Conservation (phyloP, 2,797 vertebrate genomes). For the Hypotaenidia okinawae region DNA sequence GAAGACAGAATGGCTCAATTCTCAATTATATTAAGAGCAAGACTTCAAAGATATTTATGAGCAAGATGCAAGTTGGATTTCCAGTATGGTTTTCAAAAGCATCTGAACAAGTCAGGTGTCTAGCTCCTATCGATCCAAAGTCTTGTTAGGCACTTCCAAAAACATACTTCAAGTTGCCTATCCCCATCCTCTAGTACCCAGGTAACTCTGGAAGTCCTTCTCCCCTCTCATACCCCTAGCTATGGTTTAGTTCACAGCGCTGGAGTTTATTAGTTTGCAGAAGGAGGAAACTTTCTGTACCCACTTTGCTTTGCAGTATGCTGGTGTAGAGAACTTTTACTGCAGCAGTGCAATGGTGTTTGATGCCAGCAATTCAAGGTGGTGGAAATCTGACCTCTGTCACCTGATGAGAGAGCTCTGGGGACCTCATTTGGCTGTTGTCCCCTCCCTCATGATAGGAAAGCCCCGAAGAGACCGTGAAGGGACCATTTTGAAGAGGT, state of each 20-base stretch:
- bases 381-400: not conserved
- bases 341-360: not conserved
- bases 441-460: not conserved
- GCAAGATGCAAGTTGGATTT: constrained; percentile 31
- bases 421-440: not conserved
- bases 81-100: constrained; percentile 52
- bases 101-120: not conserved
- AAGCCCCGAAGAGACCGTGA: rapidly evolving
- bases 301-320: not conserved
- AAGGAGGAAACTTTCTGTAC: not conserved
- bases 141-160: not conserved
- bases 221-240: not conserved
- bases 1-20: constrained; percentile 32
- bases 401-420: not conserved
- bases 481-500: not conserved
- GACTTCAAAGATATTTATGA: constrained; percentile 58
- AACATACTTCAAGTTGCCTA: not conserved
- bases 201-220: not conserved
- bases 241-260: not conserved
- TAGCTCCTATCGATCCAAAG: constrained; percentile 16
- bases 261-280: not conserved
- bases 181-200: not conserved
- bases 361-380: not conserved
- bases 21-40: constrained; percentile 24
- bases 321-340: not conserved